phyloP scores from a whole-genome alignment of 35 echinoderm and acorn worm species.

The Hemicentrotus pulcherrimus region DNA sequence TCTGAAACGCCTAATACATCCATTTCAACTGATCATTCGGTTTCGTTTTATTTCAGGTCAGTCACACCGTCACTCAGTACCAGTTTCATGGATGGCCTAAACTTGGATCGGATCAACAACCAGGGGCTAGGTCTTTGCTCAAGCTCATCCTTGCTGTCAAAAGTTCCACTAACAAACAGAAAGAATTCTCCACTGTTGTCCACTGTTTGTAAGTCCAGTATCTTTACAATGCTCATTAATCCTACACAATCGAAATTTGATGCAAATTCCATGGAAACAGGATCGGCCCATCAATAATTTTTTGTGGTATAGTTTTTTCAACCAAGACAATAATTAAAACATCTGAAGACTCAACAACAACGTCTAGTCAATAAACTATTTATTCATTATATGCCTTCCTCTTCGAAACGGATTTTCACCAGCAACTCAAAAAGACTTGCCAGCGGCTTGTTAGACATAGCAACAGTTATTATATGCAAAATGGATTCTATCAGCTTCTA shows the following conservation, averaged over 20 bases:
- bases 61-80: slow-evolving; percentile 42
- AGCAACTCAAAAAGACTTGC: too few relatives aligned
- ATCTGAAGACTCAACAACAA: too few relatives aligned
- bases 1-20: too few relatives aligned
- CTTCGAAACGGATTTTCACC: too few relatives aligned
- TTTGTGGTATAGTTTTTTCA: too few relatives aligned
- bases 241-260: background rate
- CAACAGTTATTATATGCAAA: too few relatives aligned
- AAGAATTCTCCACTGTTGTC: background rate
- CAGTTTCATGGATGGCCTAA: slow-evolving; percentile 58
- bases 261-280: background rate
- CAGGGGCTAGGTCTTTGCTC: background rate
- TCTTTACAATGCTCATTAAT: background rate
- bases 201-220: background rate
- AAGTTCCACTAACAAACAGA: background rate
- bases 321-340: background rate
- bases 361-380: too few relatives aligned
- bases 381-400: too few relatives aligned
- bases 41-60: background rate
- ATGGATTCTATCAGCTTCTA: too few relatives aligned
- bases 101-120: background rate
- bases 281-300: background rate
- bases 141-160: background rate
- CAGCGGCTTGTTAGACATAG: too few relatives aligned
- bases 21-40: background rate